Conservation (phyloP, 37 sponge, comb jelly and placozoan species). For the Halisarca cf. caerulea region DNA sequence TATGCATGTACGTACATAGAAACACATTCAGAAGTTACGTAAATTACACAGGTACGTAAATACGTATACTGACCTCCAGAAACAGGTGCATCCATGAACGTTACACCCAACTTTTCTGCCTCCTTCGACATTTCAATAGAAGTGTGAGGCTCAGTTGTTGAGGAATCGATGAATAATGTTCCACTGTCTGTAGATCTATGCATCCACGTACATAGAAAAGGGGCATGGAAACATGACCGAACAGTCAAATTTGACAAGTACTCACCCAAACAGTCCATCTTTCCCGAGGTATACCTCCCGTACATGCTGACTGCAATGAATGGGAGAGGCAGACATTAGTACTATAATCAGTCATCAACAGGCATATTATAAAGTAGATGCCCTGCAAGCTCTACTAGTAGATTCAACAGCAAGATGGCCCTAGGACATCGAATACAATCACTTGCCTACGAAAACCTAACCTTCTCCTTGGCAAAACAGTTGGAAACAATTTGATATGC, state of each 20-base stretch:
- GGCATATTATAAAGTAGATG: too few relatives aligned
- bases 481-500: too few relatives aligned
- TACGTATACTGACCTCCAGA: constrained; percentile 83
- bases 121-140: constrained; percentile 51
- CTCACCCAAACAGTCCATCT: constrained; percentile 69
- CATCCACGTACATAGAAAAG: background rate
- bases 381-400: too few relatives aligned
- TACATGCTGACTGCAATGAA: constrained; percentile 59
- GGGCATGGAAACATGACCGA: too few relatives aligned
- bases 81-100: constrained; percentile 93
- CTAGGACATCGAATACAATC: too few relatives aligned
- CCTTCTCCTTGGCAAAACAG: too few relatives aligned
- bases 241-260: background rate
- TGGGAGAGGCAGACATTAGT: constrained; percentile 23
- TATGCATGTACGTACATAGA: too few relatives aligned
- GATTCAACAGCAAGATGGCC: too few relatives aligned
- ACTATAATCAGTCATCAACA: too few relatives aligned
- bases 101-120: constrained; percentile 47
- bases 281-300: constrained; percentile 69
- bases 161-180: constrained; percentile 90
- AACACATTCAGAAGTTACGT: too few relatives aligned
- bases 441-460: too few relatives aligned
- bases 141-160: constrained; percentile 86
- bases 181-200: constrained; percentile 18
- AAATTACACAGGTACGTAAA: too few relatives aligned